Base-by-base conservation (phyloP, 2,888 invertebrate species). In the Thera obeliscata region DNA sequence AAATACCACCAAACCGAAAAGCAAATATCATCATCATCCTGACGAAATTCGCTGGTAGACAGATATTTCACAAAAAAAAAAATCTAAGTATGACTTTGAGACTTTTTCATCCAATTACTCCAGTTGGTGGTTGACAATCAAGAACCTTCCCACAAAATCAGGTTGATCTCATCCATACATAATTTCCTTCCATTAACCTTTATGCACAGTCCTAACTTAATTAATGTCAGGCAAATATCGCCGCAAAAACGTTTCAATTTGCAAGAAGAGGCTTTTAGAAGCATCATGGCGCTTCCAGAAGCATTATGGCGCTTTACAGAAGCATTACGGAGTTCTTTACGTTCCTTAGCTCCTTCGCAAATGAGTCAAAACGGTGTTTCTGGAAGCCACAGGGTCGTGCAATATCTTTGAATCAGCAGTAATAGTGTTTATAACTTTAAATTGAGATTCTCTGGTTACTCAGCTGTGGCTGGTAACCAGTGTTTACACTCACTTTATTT, bases 241-340 rank as follows among this genome's bases (percentile, higher is more conserved):
- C 66, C 69, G 36, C 69, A 66, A 64, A 63, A 66, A 63, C 66
- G 69, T 64, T 69, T 63, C 69, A 69, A 69, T 66, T 66, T 69
- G 56, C 63, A 69, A 64, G 66, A 64, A 41, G 55, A 50, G 55
- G 61, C 63, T 60, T 63, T 62, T 46, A 64, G 56, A 52, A 33
- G 64, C 55, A n/a, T 62, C 50, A 61, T 56, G 46, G 59, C 22
- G 61, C 63, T 60, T 63, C 60, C 38, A 64, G 56, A 52, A 33
- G 64, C 55, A n/a, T 62, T 55, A 61, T 56, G 50, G 59, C 22
- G 35, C 35, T 52, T 58, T 46, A 56, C 49, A 69, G 56, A 56
- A 63, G 41, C 56, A 60, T 69, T 63, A 66, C 36, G 49, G 61
- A 52, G 60, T 60, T 64, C 63, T 49, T 65, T 52, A 60, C 38